Percentiles rank a stretch among this genome's conserved stretches.
Conservation (phyloP, 2,113 vertebrate species). For the Hypanus sabinus region DNA sequence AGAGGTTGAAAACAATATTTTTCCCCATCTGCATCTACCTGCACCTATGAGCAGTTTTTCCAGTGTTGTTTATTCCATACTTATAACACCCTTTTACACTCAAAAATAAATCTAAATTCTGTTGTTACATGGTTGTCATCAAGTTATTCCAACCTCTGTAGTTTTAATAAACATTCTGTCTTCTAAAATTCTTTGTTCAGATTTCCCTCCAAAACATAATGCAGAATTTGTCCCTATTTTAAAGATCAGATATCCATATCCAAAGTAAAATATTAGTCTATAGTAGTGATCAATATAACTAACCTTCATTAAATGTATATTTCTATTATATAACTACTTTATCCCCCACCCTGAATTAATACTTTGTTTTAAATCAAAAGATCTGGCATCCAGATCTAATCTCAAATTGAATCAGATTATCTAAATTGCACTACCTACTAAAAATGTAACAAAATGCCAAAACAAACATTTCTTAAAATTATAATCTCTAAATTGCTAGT, state of each 20-base stretch:
- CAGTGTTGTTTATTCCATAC: neutral
- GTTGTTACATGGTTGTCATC: neutral
- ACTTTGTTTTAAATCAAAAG: neutral
- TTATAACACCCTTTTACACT: neutral
- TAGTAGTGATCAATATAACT: neutral
- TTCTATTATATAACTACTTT: neutral
- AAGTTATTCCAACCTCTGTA: neutral
- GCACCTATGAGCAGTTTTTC: neutral
- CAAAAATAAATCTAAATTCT: neutral
- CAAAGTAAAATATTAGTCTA: neutral
- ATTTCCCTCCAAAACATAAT: neutral
- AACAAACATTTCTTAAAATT: neutral
- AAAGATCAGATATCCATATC: neutral
- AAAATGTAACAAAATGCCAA: neutral
- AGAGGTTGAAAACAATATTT: neutral
- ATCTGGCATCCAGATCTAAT: neutral
- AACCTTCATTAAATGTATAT: neutral
- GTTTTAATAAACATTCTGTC: neutral
- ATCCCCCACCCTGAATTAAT: neutral
- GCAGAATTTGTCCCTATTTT: neutral
- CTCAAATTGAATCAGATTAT: neutral
- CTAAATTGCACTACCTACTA: neutral
- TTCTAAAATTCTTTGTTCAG: neutral
- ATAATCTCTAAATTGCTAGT: neutral
- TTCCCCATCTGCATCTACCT: neutral